phyloP scores from a whole-genome alignment of 2,113 vertebrate species.

The Hemiprocne comata region DNA sequence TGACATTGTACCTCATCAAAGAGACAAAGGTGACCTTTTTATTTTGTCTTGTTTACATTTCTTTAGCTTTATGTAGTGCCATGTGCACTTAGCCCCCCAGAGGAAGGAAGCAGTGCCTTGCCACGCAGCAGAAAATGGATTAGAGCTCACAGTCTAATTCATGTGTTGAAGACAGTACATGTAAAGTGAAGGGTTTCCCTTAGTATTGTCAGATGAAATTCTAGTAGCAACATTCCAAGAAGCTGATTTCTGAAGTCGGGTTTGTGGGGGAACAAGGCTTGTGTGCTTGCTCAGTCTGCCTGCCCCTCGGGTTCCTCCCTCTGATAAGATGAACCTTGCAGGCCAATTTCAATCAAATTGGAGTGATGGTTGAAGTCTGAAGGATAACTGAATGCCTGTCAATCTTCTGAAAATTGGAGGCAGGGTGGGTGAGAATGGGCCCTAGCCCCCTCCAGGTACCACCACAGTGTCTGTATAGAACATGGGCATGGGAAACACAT shows the following conservation, averaged over 20 bases:
- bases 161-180: background rate
- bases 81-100: background rate
- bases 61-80: background rate
- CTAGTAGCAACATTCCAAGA: background rate
- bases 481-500: background rate
- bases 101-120: background rate
- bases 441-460: background rate
- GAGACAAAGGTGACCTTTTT: slow-evolving; percentile 8
- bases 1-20: background rate
- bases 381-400: background rate
- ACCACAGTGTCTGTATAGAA: background rate
- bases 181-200: background rate
- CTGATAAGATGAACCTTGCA: background rate
- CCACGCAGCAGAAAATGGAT: background rate
- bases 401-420: background rate
- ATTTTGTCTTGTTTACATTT: background rate
- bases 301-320: background rate
- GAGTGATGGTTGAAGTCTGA: background rate
- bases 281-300: background rate
- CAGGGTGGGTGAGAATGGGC: background rate
- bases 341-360: background rate
- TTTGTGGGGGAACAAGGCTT: background rate
- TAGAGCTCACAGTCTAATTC: background rate
- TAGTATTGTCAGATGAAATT: background rate
- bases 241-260: background rate